Percentiles rank a stretch among this genome's conserved stretches.
Evolutionary conservation across 2,113 vertebrate species (phyloP).

Genomic region (Cathartes aura): DNA sequence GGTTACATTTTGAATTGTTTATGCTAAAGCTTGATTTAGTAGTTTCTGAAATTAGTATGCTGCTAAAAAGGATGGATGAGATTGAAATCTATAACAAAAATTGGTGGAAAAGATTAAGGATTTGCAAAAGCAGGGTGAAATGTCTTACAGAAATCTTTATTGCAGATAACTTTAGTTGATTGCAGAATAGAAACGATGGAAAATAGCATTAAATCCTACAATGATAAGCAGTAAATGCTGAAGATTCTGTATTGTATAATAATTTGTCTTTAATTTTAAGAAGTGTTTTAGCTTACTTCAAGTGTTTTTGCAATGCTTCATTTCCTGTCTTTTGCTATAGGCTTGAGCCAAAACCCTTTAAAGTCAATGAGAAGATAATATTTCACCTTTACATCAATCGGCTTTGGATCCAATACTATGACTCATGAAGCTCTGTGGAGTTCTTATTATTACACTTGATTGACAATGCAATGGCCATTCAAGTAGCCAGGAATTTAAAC

Average conservation of each 20-base stretch:
- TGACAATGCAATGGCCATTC: neutral
- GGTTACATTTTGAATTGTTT: slow-evolving; percentile 13
- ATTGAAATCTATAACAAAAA: neutral
- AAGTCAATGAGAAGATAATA: slow-evolving; percentile 1
- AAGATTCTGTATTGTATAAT: neutral
- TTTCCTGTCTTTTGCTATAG: neutral
- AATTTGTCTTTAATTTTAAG: neutral
- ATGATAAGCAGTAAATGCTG: neutral
- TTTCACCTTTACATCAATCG: neutral
- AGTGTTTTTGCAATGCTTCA: neutral
- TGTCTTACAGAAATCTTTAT: neutral
- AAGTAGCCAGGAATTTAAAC: neutral
- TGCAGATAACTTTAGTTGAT: neutral
- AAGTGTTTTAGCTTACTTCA: neutral
- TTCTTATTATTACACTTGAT: neutral
- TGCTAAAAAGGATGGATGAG: neutral
- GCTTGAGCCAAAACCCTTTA: neutral
- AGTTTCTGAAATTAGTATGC: neutral
- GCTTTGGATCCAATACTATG: neutral
- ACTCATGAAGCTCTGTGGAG: neutral
- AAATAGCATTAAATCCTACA: slow-evolving; percentile 15
- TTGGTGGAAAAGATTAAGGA: neutral
- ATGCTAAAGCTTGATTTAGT: neutral
- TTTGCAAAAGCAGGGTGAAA: neutral
- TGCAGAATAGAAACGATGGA: neutral